These are phyloP conservation scores for Odontocerum albicorne DNA, from an alignment of 2,888 invertebrate genomes.

Conservation along the genomic window DNA sequence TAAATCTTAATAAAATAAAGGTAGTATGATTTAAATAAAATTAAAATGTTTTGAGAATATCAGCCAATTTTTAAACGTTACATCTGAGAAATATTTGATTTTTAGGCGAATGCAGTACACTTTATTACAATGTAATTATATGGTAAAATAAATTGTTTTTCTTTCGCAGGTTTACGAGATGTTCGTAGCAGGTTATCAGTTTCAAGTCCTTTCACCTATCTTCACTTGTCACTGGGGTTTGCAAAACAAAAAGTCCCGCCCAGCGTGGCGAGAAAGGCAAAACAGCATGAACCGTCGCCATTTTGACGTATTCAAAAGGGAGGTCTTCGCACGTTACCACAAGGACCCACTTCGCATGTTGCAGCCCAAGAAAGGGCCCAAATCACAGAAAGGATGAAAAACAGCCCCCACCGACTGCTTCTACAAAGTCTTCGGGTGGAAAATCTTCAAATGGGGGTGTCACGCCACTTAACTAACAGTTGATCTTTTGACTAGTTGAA, in stretches of 20 bases:
- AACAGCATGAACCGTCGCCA: constrained; percentile 80
- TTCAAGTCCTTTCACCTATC: constrained; percentile 83
- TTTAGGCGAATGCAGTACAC: too few relatives aligned
- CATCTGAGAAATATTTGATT: too few relatives aligned
- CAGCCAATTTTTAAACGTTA: too few relatives aligned
- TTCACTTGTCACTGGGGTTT: constrained; percentile 91
- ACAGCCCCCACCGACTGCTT: constrained; percentile 34
- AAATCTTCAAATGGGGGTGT: constrained; percentile 34
- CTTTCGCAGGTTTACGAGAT: constrained; percentile 84
- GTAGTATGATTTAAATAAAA: too few relatives aligned
- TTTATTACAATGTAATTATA: too few relatives aligned
- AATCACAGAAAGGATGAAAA: constrained; percentile 42
- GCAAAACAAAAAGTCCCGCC: constrained; percentile 75
- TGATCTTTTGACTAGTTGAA: constrained; percentile 8
- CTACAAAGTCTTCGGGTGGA: constrained; percentile 34
- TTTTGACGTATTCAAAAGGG: constrained; percentile 81
- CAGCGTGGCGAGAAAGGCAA: constrained; percentile 85
- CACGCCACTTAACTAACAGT: constrained; percentile 2
- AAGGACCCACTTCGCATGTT: constrained; percentile 63
- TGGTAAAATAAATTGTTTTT: constrained; percentile 11
- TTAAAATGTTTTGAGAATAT: too few relatives aligned
- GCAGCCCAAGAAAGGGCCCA: constrained; percentile 50
- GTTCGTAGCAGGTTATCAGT: constrained; percentile 86
- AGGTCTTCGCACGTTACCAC: constrained; percentile 76
- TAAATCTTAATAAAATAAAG: too few relatives aligned